Evolutionary conservation across 2,888 invertebrate species (phyloP).

Genomic region (Aromia moschata): DNA sequence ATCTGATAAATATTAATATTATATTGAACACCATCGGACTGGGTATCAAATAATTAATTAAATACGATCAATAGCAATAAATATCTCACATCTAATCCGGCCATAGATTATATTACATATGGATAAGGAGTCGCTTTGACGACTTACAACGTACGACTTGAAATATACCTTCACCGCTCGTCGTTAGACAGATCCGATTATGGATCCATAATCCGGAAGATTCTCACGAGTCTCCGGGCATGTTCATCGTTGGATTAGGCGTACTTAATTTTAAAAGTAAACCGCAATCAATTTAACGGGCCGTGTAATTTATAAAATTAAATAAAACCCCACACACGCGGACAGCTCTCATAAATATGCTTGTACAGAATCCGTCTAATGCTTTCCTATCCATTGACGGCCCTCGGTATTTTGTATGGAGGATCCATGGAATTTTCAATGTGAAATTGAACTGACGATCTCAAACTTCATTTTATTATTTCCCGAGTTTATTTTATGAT

Average conservation of each 20-base stretch:
- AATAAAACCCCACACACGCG: background rate
- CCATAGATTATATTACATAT: too few relatives aligned
- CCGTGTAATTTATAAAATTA: conserved; percentile 1
- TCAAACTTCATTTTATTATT: too few relatives aligned
- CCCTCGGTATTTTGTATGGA: too few relatives aligned
- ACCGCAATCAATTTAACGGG: background rate
- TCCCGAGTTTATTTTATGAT: too few relatives aligned
- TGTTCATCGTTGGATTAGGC: background rate
- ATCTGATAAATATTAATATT: too few relatives aligned
- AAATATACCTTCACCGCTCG: background rate
- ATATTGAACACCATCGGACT: too few relatives aligned
- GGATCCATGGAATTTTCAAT: too few relatives aligned
- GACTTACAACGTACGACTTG: background rate
- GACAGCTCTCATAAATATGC: conserved; percentile 7
- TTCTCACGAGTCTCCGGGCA: background rate
- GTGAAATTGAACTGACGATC: too few relatives aligned
- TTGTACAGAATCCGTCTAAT: background rate
- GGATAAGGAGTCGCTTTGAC: background rate
- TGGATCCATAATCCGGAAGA: background rate
- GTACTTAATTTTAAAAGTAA: background rate
- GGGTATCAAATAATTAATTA: too few relatives aligned
- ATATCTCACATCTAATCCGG: too few relatives aligned
- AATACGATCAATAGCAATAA: too few relatives aligned
- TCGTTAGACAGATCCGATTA: background rate
- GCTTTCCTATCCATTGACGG: too few relatives aligned